Evolutionary conservation across 2,113 vertebrate species (phyloP), one percentile per base, ranked within the genome.

Genomic region (Nestor notabilis): DNA sequence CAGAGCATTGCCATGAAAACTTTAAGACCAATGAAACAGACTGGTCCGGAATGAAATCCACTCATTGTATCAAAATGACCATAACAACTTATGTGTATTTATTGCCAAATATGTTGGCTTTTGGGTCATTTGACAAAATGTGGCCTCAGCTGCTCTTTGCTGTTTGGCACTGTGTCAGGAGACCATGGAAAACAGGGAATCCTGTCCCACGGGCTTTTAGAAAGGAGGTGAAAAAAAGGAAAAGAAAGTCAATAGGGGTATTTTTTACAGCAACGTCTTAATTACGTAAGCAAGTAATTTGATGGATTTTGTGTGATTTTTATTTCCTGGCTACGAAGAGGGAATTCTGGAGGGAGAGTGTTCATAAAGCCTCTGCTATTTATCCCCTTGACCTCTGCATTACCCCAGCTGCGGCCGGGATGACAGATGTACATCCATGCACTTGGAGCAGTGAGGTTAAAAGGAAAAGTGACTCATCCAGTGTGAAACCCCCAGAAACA

Each of bases 101-200:
- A 43, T 39, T 93, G 69, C 96, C 92, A 96, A 90, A 55, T 71
- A 53, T 20, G 63, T 89, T 93, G 92, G 87, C 87, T 95, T 93
- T 90, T 33, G 72, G 74, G 84, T 96, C 52, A 18, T 89, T 92
- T 83, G 86, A 95, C 91, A 95, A 95, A 95, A 81, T 69, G 63
- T 5, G 85, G 93, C 92, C 96, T 97, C 97, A 97, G 96, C 97
- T 97, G 97, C 96, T 96, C 95, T 83, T 79, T 96, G 94, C 78
- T 89, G 33, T 65, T 92, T 97, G 96, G 96, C 96, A 88, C 58
- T 1, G 0, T 64, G 64, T 96, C 95, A 95, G 64, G 47, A 79
- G 14, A 50, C 35, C 83, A 39, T 76, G 88, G 78, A 93, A 84
- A 96, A 90, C 76, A 83, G 89, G 77, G 87, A 83, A 88, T 94